Evolutionary conservation across 2,797 vertebrate species (phyloP).

Genomic region (Discoglossus pictus): DNA sequence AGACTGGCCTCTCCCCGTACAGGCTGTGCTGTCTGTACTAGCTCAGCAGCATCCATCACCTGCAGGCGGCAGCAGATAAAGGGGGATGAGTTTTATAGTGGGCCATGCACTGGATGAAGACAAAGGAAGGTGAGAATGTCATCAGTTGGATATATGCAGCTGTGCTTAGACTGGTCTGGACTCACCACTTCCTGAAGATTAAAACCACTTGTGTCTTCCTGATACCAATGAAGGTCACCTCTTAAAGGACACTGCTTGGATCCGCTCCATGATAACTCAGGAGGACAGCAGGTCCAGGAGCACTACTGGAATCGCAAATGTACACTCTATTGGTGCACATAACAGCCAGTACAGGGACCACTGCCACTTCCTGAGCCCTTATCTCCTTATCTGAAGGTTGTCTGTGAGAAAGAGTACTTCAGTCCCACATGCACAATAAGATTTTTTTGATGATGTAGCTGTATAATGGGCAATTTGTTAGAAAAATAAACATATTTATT

Average conservation of each 20-base stretch:
- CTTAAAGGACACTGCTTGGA: constrained; percentile 39
- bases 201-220: constrained; percentile 69
- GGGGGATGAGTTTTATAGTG: constrained; percentile 63
- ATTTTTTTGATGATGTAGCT: too few relatives aligned
- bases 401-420: too few relatives aligned
- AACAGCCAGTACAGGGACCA: too few relatives aligned
- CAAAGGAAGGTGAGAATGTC: constrained; percentile 61
- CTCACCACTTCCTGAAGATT: constrained; percentile 66
- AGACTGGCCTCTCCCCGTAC: constrained; percentile 11
- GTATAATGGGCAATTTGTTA: too few relatives aligned
- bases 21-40: constrained; percentile 5
- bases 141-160: constrained; percentile 66
- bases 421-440: too few relatives aligned
- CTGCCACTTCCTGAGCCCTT: too few relatives aligned
- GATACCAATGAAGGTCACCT: constrained; percentile 65
- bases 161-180: constrained; percentile 35
- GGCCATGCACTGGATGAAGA: constrained; percentile 55
- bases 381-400: too few relatives aligned
- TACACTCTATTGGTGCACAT: too few relatives aligned
- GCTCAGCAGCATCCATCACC: constrained; percentile 67
- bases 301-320: too few relatives aligned
- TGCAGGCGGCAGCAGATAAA: constrained; percentile 67
- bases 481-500: too few relatives aligned
- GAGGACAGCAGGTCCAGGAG: too few relatives aligned
- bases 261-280: too few relatives aligned